Base-by-base conservation (phyloP, 2,888 invertebrate genomes). In the Pyrrhia umbra region DNA sequence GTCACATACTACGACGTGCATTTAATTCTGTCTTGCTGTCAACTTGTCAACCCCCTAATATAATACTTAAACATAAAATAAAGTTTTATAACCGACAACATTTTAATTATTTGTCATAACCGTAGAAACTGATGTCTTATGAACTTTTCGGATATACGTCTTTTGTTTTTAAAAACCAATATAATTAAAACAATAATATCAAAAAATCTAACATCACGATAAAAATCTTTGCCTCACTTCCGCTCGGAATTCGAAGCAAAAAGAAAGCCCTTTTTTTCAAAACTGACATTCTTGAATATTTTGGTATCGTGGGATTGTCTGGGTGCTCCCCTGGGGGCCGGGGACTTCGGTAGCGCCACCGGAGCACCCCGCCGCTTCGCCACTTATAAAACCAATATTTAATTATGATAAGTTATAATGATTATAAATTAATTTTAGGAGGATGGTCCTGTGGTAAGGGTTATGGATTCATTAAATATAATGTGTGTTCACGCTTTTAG, bases 311-410 rank as follows among this genome's bases (percentile, higher is more conserved):
- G 79, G 76, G 80, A 80, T 77, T 80, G 81, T 77, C 71, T 66
- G 59, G 64, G 78, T 61, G 76, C 76, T 61, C 78, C 73, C 75
- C 77, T 72, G 80, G 78, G 75, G 72, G 66, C 73, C 72, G 69
- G 71, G 77, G 77, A 74, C 79, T 75, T 74, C 87, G 79, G 88
- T 88, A 89, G 88, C 83, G 87, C 82, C 84, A 77, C 67, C 75
- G 61, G 54, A 74, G 81, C 82, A 83, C 83, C 89, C 89, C 80
- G 82, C 79, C 68, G 80, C 68, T 84, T 84, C 84, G 85, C 85
- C 89, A 85, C 88, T 88, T 85, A 81, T 70, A 68, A 81, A 77
- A 83, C 79, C 79, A 82, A 81, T 84, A 84, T 80, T 82, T 83
- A 84, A 85, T 84, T 84, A 79, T 79, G 78, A 82, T 77, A 77